Base-by-base conservation (phyloP, 2,797 vertebrate genomes). In the Scolopax rusticola region DNA sequence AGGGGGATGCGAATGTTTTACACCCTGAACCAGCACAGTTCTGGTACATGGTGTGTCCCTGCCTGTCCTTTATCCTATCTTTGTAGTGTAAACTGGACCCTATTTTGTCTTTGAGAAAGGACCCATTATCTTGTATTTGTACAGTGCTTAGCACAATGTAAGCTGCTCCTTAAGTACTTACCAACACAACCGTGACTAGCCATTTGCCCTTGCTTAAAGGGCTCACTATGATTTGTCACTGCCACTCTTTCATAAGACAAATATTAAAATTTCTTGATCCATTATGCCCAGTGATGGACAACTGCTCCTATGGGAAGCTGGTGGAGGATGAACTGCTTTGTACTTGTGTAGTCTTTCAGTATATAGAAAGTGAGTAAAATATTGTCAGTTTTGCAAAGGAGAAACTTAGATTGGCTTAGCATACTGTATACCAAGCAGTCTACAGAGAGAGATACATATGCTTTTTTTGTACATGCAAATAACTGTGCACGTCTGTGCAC, bases 71-170 rank as follows among this genome's bases (percentile, higher is more conserved):
- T 84, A 4, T 69, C 11, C n/a, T 76, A 3, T 79, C 45, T 88
- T 69, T 61, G 32, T 88, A 47, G 50, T 69, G 30, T 90, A 82
- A 91, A 70, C 59, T 56, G 60, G 36, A 32, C 38, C 32, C 71
- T 93, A 0, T 93, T 97, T 92, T 90, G 77, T 43, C 92, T 93
- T 93, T 90, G 80, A 93, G 83, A 90, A 91, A 82, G 67, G 74
- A 70, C 54, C 38, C 15, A 20, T 87, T 97, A 86, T 91, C 67
- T 63, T 0, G 0, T 94, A 32, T 90, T 94, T 96, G 87, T 51
- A 78, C 83, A 68, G 48, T 12, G 63, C 67, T 89, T 93, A 73
- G 63, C 43, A 59, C 50, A 84, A 32, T 18, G 64, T 80, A 9
- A 54, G 51, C 77, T 84, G 40, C 67, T 69, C 50, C 59, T 75